phyloP scores from a whole-genome alignment of 2,113 vertebrate genomes.

The Turnix velox region DNA sequence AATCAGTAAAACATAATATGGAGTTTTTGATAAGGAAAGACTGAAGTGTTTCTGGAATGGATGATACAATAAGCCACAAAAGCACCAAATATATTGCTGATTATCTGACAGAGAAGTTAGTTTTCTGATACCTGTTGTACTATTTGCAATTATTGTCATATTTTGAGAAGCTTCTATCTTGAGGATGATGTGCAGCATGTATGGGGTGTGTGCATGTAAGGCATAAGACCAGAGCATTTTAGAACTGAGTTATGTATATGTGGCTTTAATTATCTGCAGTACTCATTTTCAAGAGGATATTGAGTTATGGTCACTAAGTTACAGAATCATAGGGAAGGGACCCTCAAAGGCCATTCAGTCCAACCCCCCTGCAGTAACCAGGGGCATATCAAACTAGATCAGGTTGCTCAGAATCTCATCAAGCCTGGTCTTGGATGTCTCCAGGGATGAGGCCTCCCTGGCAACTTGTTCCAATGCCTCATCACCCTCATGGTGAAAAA shows the following conservation, averaged over 20 bases:
- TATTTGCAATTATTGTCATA: not conserved
- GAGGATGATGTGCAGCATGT: not conserved
- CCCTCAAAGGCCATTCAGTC: too few species aligned
- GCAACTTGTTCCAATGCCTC: too few species aligned
- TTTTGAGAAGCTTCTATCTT: not conserved
- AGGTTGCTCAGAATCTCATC: too few species aligned
- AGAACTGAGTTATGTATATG: not conserved
- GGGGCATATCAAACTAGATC: too few species aligned
- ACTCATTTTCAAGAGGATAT: not conserved
- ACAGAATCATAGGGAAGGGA: too few species aligned
- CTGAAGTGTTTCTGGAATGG: not conserved
- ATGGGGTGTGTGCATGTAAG: not conserved
- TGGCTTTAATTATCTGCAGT: not conserved
- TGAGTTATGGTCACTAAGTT: fast-evolving
- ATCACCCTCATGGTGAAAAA: too few species aligned
- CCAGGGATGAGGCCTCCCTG: too few species aligned
- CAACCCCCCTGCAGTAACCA: too few species aligned
- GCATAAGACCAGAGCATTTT: not conserved
- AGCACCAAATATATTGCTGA: not conserved
- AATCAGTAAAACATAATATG: not conserved
- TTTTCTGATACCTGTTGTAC: not conserved
- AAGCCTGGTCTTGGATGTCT: too few species aligned
- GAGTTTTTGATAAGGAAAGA: not conserved
- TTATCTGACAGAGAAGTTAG: not conserved
- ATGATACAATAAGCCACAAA: not conserved